Conservation (phyloP, 2,797 vertebrate species). For the Helarctos malayanus region DNA sequence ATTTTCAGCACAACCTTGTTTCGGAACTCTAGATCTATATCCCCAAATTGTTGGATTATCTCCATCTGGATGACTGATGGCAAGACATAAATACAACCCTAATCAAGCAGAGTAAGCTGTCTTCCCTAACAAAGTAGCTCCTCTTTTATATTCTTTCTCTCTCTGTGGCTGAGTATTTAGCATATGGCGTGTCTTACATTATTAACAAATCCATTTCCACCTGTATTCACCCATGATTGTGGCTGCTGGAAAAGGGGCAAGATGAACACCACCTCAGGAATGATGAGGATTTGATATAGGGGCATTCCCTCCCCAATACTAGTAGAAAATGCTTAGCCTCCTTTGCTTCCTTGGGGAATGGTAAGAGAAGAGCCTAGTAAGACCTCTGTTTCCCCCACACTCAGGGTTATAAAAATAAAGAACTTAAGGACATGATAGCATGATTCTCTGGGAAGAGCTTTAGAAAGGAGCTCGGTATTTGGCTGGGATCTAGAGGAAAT, state of each 20-base stretch:
- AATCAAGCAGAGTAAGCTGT: not conserved
- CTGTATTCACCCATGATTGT: not conserved
- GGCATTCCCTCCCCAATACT: not conserved
- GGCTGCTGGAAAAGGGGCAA: not conserved
- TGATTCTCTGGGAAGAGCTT: not conserved
- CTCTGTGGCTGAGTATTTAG: not conserved
- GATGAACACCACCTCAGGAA: not conserved
- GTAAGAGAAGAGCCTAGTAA: not conserved
- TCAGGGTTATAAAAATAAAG: not conserved
- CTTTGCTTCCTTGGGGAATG: not conserved
- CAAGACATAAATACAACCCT: not conserved
- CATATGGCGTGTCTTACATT: not conserved
- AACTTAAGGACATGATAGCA: not conserved
- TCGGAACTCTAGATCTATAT: slow-evolving; percentile 15
- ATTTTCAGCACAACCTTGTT: slow-evolving; percentile 28
- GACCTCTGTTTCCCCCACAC: not conserved
- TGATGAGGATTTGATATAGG: not conserved
- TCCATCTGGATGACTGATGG: not conserved
- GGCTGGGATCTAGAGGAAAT: fast-evolving
- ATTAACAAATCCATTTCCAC: not conserved
- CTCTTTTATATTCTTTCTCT: not conserved
- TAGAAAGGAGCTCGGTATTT: not conserved
- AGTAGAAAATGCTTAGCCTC: fast-evolving
- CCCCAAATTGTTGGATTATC: not conserved
- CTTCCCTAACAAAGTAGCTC: not conserved